Evolutionary conservation across 2,888 invertebrate species (phyloP), one percentile per base, ranked within the genome.

Genomic region (Theretra japonica): DNA sequence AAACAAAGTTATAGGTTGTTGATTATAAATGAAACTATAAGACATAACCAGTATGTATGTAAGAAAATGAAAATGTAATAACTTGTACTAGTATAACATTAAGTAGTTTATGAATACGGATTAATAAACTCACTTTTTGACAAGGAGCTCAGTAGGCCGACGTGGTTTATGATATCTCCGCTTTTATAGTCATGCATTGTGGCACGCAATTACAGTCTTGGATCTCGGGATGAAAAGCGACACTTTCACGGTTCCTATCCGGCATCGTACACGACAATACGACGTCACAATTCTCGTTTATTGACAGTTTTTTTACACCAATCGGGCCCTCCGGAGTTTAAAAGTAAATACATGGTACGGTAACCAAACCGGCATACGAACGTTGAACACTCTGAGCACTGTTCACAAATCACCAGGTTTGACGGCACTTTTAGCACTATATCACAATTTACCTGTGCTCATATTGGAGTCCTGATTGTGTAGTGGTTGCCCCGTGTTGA

Each of bases 401-500:
- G 84, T 82, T 87, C 91, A 91, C 91, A 82, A 78, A 86, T 84
- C 88, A 86, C 88, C 77, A 80, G 74, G 77, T 86, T 86, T 84
- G 82, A 84, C 83, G 84, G 83, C 91, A 92, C 92, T 90, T 65
- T 65, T 87, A 86, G 79, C 93, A 93, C 92, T 83, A 88, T 88
- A 86, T 88, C 90, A 88, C 89, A 84, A 94, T 95, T 95, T 95
- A 97, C 97, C 97, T 96, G 98, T 98, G 96, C 98, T 98, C 97
- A 98, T 98, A 96, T 98, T 98, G 95, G 98, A 98, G 96, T 98
- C 98, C 96, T 98, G 98, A 96, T 97, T 98, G 96, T 97, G 97
- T 95, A 96, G 96, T 95, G 97, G 96, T 96, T 97, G 97, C 91
- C 95, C 95, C 88, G 97, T 96, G 96, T 96, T 97, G 96, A 97